These are phyloP conservation scores for Rhamnusium bicolor DNA, from an alignment of 2,888 invertebrate species.

Conservation along the genomic window DNA sequence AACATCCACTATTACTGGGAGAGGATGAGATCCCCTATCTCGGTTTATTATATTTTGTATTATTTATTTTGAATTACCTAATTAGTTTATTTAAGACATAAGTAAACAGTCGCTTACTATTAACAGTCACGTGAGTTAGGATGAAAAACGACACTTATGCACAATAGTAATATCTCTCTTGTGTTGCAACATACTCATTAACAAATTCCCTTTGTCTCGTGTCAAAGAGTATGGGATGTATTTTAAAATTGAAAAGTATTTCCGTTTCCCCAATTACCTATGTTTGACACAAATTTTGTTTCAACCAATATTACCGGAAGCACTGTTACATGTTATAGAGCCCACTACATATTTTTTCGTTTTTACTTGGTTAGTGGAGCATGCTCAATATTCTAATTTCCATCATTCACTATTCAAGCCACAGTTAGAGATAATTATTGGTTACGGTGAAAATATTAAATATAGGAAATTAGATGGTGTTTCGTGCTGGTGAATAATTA, in stretches of 20 bases:
- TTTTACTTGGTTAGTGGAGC: conserved; percentile 19
- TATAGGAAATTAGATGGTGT: neutral
- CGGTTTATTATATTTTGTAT: no score
- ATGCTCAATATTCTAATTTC: conserved; percentile 12
- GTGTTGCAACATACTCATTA: no score
- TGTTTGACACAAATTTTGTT: neutral
- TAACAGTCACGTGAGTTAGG: no score
- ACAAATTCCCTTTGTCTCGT: neutral
- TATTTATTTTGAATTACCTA: no score
- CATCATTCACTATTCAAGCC: conserved; percentile 3
- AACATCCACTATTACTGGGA: no score
- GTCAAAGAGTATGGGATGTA: neutral
- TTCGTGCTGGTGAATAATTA: neutral
- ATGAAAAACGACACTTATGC: no score
- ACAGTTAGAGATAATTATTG: conserved; percentile 10
- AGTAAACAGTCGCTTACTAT: no score
- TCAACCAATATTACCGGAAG: conserved; percentile 11
- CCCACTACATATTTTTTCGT: conserved; percentile 11
- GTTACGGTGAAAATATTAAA: neutral
- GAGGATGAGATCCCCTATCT: no score
- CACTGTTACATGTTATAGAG: neutral
- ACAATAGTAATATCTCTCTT: no score
- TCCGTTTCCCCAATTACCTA: neutral
- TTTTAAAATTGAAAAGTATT: no score
- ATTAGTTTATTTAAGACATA: no score